Percentiles rank a stretch among this genome's conserved stretches.
phyloP scores from a whole-genome alignment of 2,113 vertebrate species.

The Amazona vittata region DNA sequence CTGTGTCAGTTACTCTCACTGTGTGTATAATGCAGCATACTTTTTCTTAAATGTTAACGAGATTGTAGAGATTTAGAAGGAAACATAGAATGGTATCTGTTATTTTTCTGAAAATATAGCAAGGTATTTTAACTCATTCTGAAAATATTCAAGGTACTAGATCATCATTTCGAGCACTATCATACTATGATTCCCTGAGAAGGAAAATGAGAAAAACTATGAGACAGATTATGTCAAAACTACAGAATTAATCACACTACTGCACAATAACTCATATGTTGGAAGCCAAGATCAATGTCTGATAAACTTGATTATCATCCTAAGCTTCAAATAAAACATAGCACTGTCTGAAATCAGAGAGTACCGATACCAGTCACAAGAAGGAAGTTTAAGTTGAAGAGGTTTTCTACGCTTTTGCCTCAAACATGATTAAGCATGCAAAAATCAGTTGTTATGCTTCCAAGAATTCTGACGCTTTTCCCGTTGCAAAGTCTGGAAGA shows the following conservation, averaged over 20 bases:
- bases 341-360: not conserved
- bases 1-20: not conserved
- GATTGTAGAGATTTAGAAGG: not conserved
- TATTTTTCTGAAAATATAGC: not conserved
- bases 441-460: not conserved
- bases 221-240: not conserved
- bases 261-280: not conserved
- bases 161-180: not conserved
- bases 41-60: not conserved
- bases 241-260: not conserved
- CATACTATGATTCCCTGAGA: not conserved
- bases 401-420: not conserved
- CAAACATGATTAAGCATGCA: not conserved
- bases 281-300: not conserved
- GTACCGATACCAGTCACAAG: fast-evolving
- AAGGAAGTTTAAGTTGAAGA: not conserved
- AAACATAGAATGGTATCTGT: not conserved
- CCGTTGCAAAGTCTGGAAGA: not conserved
- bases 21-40: not conserved
- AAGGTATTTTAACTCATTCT: not conserved
- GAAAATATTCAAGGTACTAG: not conserved
- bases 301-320: not conserved
- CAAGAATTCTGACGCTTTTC: not conserved
- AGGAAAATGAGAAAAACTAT: not conserved
- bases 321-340: not conserved